phyloP scores from a whole-genome alignment of 2,888 invertebrate genomes.

The Lasius fuliginosus region DNA sequence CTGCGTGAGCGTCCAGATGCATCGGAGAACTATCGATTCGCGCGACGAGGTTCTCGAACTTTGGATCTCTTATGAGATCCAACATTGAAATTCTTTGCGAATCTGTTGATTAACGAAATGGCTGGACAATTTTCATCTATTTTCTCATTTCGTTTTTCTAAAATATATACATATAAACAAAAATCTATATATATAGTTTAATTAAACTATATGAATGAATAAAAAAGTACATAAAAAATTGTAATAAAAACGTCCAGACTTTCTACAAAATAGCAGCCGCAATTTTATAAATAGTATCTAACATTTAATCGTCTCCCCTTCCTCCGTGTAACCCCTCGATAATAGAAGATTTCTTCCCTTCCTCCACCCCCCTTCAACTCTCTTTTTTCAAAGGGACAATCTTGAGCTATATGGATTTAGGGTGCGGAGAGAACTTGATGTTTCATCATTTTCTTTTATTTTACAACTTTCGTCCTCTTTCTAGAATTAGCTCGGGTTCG shows the following conservation, averaged over 20 bases:
- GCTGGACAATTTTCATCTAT: neutral
- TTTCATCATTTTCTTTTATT: constrained; percentile 45
- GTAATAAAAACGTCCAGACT: neutral
- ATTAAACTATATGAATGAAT: neutral
- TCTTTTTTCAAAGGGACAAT: neutral
- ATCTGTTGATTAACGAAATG: neutral
- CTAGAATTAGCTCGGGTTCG: constrained; percentile 62
- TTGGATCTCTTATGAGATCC: constrained; percentile 7
- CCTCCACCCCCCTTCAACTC: neutral
- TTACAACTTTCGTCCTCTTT: constrained; percentile 30
- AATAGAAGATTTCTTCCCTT: neutral
- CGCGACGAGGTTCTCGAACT: constrained; percentile 17
- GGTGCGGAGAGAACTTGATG: constrained; percentile 27
- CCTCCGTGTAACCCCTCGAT: neutral
- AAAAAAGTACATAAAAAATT: neutral
- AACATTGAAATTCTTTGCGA: neutral
- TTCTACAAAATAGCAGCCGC: neutral
- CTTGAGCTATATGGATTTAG: constrained; percentile 12
- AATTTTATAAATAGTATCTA: neutral
- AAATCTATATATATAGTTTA: neutral
- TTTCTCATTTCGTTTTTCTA: neutral
- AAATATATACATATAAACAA: neutral
- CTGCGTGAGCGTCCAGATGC: constrained; percentile 32
- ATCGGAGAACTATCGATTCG: constrained; percentile 42
- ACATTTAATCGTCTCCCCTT: neutral